Base-by-base conservation (phyloP, 1,140 invertebrate genomes). In the Eufriesea mexicana region DNA sequence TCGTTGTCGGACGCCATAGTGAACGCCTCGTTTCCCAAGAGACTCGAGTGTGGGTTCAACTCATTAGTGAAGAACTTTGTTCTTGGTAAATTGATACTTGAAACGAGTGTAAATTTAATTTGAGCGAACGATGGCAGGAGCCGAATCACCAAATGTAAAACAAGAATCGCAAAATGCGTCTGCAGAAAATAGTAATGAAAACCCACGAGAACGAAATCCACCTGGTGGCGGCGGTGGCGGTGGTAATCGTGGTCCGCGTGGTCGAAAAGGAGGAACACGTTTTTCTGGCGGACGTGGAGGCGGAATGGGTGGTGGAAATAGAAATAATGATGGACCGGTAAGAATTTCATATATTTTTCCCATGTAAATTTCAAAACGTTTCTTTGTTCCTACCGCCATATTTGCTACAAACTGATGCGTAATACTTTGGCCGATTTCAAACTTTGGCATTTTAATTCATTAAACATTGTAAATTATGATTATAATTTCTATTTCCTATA, bases 201-300 rank as follows among this genome's bases (percentile, higher is more conserved):
- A 91, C 74, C 75, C 79, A 47, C 84, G 89, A 47, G 86, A 88
- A 25, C 82, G 87, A 20, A 90, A 91, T 66, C 71, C 72, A 45
- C 75, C 83, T 85, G 55, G 68, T 16, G 47, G 68, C 4, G 49
- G 68, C 20, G 71, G n/a, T n/a, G n/a, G 74, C 7, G 85, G 89
- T 42, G 90, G 89, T 7, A 84, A 86, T 42, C 88, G 91, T 0
- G 89, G 87, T 5, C 84, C 85, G 67, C 89, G 90, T 20, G 91
- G 91, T 7, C 86, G 92, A 45, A 92, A 92, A 89, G 92, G 92
- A 18, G 91, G 91, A 8, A 91, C 92, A 1, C 78, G 92, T 12
- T 93, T 93, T 51, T 92, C 91, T 0, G 91, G 92, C 7, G 90
- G 91, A 35, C 88, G 91, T 1, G 87, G 91, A 0, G 90, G 91